Conservation (phyloP, 2,888 invertebrate genomes). For the Apodemia mormo region DNA sequence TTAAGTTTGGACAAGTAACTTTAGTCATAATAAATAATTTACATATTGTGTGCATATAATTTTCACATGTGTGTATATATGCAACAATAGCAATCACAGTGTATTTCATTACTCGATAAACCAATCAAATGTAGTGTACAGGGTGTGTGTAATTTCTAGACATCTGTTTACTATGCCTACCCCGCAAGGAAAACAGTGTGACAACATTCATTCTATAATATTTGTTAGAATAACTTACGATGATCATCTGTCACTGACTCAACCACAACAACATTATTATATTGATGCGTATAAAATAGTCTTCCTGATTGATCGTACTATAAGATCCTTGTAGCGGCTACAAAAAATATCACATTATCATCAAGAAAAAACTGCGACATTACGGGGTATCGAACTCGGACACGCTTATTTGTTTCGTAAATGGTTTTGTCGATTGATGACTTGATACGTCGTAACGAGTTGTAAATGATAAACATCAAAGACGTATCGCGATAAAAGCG, state of each 20-base stretch:
- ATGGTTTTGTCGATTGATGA: conserved; percentile 25
- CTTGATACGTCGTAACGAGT: conserved; percentile 21
- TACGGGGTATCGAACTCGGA: conserved; percentile 27
- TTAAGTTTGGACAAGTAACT: too few relatives aligned
- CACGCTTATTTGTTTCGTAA: conserved; percentile 22
- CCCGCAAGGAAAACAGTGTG: too few relatives aligned
- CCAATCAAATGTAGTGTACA: too few relatives aligned
- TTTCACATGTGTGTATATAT: too few relatives aligned
- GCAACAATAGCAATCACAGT: too few relatives aligned
- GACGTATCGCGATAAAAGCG: conserved; percentile 17
- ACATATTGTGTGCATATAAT: too few relatives aligned
- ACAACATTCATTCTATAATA: too few relatives aligned
- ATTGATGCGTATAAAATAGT: background rate
- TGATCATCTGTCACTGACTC: background rate
- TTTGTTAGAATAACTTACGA: background rate
- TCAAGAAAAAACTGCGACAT: conserved; percentile 26
- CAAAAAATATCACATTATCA: conserved; percentile 13
- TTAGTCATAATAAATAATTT: too few relatives aligned
- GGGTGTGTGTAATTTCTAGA: too few relatives aligned
- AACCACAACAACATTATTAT: too few relatives aligned
- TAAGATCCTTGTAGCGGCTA: background rate
- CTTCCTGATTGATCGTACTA: conserved; percentile 14
- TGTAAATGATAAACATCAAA: conserved; percentile 26
- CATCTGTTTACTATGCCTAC: too few relatives aligned
- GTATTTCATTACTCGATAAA: too few relatives aligned